Evolutionary conservation across 2,888 invertebrate species (phyloP).

Genomic region (Scaptomyza reducta): DNA sequence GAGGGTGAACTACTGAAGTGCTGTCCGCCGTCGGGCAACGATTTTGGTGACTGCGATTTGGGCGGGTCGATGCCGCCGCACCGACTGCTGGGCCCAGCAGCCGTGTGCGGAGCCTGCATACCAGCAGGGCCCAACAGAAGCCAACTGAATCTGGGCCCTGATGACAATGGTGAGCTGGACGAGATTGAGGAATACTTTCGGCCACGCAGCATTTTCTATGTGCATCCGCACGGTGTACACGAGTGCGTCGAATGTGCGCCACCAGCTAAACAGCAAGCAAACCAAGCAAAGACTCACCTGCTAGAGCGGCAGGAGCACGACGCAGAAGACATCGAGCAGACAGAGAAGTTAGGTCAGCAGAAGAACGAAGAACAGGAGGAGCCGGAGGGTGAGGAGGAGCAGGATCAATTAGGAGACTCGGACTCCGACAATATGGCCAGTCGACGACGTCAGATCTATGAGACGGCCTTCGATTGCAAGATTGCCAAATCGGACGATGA

Average conservation of each 20-base stretch:
- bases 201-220: slow-evolving; percentile 88
- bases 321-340: background rate
- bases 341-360: slow-evolving; percentile 60
- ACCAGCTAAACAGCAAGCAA: slow-evolving; percentile 28
- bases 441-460: slow-evolving; percentile 91
- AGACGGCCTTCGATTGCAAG: slow-evolving; percentile 95
- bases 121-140: slow-evolving; percentile 62
- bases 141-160: slow-evolving; percentile 23
- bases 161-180: slow-evolving; percentile 74
- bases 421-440: slow-evolving; percentile 74
- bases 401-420: slow-evolving; percentile 66
- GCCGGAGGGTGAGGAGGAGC: slow-evolving; percentile 61
- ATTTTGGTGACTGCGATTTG: slow-evolving; percentile 15
- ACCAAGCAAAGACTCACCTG: slow-evolving; percentile 28
- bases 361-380: slow-evolving; percentile 15
- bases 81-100: slow-evolving; percentile 87
- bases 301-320: slow-evolving; percentile 1
- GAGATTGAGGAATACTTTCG: slow-evolving; percentile 88
- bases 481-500: slow-evolving; percentile 91
- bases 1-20: slow-evolving; percentile 73
- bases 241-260: slow-evolving; percentile 84
- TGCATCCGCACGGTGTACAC: slow-evolving; percentile 88
- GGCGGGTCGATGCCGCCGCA: slow-evolving; percentile 88
- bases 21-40: slow-evolving; percentile 51
- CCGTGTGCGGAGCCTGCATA: slow-evolving; percentile 89